Conservation (phyloP, 2,113 vertebrate species). For the Callithrix jacchus region DNA sequence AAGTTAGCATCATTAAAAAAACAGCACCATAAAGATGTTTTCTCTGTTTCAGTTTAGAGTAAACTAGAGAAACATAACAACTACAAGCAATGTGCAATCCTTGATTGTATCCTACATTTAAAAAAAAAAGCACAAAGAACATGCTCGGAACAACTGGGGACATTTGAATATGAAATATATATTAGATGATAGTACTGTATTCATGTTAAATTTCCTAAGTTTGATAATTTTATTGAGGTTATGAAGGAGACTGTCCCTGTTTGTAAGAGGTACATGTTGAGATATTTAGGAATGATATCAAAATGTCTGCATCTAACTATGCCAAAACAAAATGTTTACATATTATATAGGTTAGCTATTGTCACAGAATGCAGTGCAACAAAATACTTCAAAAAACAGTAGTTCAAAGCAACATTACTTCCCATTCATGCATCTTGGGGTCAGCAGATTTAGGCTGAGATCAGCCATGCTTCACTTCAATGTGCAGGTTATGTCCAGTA, state of each 20-base stretch:
- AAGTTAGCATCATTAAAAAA: neutral
- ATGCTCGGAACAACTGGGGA: neutral
- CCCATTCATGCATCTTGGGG: neutral
- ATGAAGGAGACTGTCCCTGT: neutral
- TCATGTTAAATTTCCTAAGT: neutral
- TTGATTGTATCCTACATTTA: neutral
- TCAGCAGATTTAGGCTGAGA: neutral
- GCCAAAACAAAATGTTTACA: neutral
- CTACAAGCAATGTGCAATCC: neutral
- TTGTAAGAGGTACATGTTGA: neutral
- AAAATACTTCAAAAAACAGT: neutral
- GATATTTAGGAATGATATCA: neutral
- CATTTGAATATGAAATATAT: neutral
- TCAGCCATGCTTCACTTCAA: neutral
- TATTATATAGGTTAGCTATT: neutral
- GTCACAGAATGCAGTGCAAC: neutral
- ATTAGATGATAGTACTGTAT: neutral
- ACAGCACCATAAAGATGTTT: neutral
- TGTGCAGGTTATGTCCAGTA: neutral
- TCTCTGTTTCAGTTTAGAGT: neutral
- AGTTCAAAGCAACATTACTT: neutral
- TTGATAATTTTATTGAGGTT: neutral
- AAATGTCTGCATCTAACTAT: neutral
- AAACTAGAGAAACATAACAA: slow-evolving; percentile 2
- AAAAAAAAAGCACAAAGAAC: neutral